phyloP scores from a whole-genome alignment of 35 echinoderm and acorn worm genomes.

The Amphiura filiformis region DNA sequence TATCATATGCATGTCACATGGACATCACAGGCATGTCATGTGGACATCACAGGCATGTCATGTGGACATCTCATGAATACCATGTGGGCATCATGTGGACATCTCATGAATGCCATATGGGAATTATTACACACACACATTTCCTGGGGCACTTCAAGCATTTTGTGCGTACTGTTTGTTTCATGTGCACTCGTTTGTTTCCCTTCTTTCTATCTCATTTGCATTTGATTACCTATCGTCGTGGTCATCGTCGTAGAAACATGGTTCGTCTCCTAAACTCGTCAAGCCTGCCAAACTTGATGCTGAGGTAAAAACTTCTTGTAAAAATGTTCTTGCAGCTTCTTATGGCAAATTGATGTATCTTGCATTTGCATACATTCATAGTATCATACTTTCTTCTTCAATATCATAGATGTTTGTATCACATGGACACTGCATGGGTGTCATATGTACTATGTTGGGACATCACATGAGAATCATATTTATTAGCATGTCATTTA shows the following conservation, averaged over 20 bases:
- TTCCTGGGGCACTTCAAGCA: neutral
- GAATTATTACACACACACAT: neutral
- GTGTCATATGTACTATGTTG: too few species aligned
- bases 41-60: neutral
- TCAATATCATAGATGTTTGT: neutral
- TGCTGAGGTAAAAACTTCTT: conserved; percentile 61
- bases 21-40: too few species aligned
- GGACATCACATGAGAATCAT: too few species aligned
- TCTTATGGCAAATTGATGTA: neutral
- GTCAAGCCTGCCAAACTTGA: conserved; percentile 84
- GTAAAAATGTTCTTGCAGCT: neutral
- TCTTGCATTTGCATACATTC: too few species aligned
- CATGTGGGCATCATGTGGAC: neutral
- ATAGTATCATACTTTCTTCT: neutral
- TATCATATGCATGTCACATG: too few species aligned
- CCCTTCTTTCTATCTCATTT: neutral
- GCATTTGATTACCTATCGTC: neutral
- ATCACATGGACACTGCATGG: too few species aligned
- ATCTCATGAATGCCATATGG: neutral
- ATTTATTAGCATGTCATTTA: too few species aligned
- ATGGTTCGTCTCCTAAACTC: conserved; percentile 83
- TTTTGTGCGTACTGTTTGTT: neutral
- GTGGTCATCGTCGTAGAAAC: conserved; percentile 44
- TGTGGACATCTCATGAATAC: neutral
- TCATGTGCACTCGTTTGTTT: neutral